Evolutionary conservation across 2,113 vertebrate genomes (phyloP).

Genomic region (Neogobius melanostomus): DNA sequence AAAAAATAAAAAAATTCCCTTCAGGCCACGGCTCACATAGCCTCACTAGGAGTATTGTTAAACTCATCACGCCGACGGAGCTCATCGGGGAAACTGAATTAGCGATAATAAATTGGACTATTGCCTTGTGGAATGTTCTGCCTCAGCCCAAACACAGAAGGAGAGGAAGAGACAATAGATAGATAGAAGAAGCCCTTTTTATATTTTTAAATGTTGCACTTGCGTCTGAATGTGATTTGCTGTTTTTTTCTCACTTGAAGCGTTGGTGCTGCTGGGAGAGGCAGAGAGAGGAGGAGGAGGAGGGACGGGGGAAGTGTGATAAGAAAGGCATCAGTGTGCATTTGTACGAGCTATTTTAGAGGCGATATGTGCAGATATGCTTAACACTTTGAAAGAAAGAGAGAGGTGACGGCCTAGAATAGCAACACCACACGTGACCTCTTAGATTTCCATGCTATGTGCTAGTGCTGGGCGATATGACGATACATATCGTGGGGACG

Average conservation of each 20-base stretch:
- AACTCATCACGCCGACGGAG: slow-evolving; percentile 20
- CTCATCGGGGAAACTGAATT: slow-evolving; percentile 36
- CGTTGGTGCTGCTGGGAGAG: slow-evolving; percentile 22
- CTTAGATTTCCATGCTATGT: neutral
- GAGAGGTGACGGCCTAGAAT: neutral
- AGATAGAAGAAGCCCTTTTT: slow-evolving; percentile 40
- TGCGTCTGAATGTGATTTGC: slow-evolving; percentile 42
- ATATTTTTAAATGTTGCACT: slow-evolving; percentile 8
- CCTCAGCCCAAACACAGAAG: neutral
- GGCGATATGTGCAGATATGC: slow-evolving; percentile 7
- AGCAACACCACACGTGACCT: neutral
- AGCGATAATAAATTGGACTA: slow-evolving; percentile 37
- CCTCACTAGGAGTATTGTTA: slow-evolving; percentile 8
- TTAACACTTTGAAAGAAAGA: slow-evolving; percentile 3
- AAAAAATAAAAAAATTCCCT: slow-evolving; percentile 4
- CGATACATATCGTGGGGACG: no score
- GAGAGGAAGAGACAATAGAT: slow-evolving; percentile 33
- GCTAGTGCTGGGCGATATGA: no score
- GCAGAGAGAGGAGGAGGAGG: slow-evolving; percentile 4
- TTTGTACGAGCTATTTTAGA: slow-evolving; percentile 1
- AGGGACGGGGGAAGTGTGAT: slow-evolving; percentile 16
- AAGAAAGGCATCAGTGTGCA: slow-evolving; percentile 10
- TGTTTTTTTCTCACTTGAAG: slow-evolving; percentile 46
- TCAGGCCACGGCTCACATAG: slow-evolving; percentile 9
- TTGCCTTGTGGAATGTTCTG: slow-evolving; percentile 21